Base-by-base conservation (phyloP, 2,797 vertebrate species). In the Leucoraja ocellata region DNA sequence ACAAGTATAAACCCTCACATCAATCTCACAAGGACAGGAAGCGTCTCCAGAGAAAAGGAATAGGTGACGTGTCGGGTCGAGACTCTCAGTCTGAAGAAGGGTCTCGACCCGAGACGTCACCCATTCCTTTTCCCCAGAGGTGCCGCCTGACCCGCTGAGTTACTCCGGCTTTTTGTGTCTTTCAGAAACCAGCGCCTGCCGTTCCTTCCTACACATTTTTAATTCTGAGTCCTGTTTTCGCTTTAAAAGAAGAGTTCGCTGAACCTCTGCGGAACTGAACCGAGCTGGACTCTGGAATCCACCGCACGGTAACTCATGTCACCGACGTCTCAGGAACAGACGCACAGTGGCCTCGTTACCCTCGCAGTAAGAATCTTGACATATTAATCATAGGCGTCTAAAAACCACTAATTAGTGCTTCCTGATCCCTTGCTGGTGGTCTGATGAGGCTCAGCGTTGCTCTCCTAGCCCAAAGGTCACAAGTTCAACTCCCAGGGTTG, bases 371-470 rank as follows among this genome's bases (percentile, higher is more conserved):
- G 84, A 36, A 68, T 32, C 68, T 88, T 68, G 84, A 88, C 84
- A 65, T 88, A 88, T 63, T 86, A 86, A 86, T 88, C 84, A 88
- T 68, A 68, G 7, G 0, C 36, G 36, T 88, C 65, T 68, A 61
- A 88, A 68, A 88, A 68, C 61, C 63, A 68, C 84, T 88, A 88
- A 88, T 88, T 68, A 88, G 61, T 68, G 16, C 84, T 88, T 88
- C 63, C n/a, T 88, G 28, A 88, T 88, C 61, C 36, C 1, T 36
- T 65, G 84, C 7, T 88, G 61, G 84, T 68, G 63, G 84, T 88
- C 61, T 88, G 84, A 88, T 63, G 83, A 4, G n/a, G 84, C 84
- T 88, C 6, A 25, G 61, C 2, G 84, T 88, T 93, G 61, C 1
- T 36, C 23, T 39, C 46, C 68, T 11, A 58, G n/a, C 92, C 36